Evolutionary conservation across 2,888 invertebrate species (phyloP).

Genomic region (Timandra comae): DNA sequence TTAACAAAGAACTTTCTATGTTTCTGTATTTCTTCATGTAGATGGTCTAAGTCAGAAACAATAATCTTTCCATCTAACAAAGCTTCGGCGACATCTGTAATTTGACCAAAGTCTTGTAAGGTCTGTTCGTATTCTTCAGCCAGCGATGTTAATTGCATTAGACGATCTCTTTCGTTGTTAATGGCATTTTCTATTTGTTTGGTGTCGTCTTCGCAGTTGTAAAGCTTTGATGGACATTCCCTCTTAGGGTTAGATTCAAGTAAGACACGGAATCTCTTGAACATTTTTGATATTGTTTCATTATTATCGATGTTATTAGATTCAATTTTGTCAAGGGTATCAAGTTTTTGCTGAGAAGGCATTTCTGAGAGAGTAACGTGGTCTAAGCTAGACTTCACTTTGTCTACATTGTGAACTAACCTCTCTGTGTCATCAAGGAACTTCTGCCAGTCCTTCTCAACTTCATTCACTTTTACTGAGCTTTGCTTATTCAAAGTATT

Average conservation of each 20-base stretch:
- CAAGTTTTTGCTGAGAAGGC: conserved; percentile 81
- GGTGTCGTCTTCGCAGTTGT: conserved; percentile 80
- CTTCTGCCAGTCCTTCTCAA: conserved; percentile 82
- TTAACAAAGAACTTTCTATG: conserved; percentile 93
- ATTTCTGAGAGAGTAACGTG: conserved; percentile 78
- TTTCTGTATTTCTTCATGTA: conserved; percentile 93
- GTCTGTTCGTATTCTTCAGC: conserved; percentile 93
- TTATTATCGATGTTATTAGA: conserved; percentile 79
- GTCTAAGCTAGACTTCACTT: conserved; percentile 72
- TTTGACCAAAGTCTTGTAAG: conserved; percentile 89
- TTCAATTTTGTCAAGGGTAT: conserved; percentile 83
- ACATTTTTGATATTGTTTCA: conserved; percentile 77
- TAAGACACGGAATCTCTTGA: conserved; percentile 78
- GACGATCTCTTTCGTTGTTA: conserved; percentile 83
- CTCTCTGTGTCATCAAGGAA: conserved; percentile 80
- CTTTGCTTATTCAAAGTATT: conserved; percentile 77
- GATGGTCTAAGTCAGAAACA: conserved; percentile 84
- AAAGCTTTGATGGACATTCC: conserved; percentile 81
- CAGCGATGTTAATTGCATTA: conserved; percentile 84
- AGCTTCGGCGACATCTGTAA: conserved; percentile 89
- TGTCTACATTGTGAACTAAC: conserved; percentile 69
- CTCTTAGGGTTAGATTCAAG: conserved; percentile 82
- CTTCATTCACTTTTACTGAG: conserved; percentile 64
- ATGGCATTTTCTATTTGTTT: conserved; percentile 83
- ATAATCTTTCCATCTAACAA: conserved; percentile 86